phyloP scores from a whole-genome alignment of 2,797 vertebrate genomes.

The Hemitrygon akajei region DNA sequence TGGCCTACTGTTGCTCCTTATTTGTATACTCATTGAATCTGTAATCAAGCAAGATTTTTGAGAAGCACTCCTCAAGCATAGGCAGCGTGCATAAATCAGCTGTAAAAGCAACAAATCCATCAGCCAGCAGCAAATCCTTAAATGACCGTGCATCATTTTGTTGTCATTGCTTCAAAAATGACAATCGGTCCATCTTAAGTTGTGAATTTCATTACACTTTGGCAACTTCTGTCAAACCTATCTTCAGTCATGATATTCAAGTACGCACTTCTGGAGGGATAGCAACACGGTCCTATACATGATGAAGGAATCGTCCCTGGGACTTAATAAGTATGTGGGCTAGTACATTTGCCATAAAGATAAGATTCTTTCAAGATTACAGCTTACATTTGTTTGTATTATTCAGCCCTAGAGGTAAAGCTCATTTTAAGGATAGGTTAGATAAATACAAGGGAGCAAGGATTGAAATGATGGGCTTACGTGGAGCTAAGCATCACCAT shows the following conservation, averaged over 20 bases:
- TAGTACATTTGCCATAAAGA: not conserved
- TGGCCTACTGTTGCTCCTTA: no score
- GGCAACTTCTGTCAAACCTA: slow-evolving; percentile 11
- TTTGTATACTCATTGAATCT: not conserved
- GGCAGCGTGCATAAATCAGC: not conserved
- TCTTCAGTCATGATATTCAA: not conserved
- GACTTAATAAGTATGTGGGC: not conserved
- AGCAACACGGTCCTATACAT: not conserved
- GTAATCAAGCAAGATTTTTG: slow-evolving; percentile 2
- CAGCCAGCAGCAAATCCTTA: not conserved
- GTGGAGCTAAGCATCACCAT: not conserved
- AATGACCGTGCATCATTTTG: not conserved
- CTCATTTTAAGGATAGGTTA: not conserved
- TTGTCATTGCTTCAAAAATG: not conserved
- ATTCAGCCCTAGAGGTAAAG: not conserved
- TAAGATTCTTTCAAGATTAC: not conserved
- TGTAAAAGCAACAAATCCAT: not conserved
- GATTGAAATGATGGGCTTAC: not conserved
- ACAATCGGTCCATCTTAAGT: not conserved
- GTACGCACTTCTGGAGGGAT: not conserved
- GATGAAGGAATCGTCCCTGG: not conserved
- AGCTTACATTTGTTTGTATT: not conserved
- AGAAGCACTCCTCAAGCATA: not conserved
- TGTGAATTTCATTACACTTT: not conserved
- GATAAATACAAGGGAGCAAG: not conserved